Percentiles rank a stretch among this genome's conserved stretches.
Evolutionary conservation across 1,140 invertebrate genomes (phyloP).

Genomic region (Sycophaga agraensis): DNA sequence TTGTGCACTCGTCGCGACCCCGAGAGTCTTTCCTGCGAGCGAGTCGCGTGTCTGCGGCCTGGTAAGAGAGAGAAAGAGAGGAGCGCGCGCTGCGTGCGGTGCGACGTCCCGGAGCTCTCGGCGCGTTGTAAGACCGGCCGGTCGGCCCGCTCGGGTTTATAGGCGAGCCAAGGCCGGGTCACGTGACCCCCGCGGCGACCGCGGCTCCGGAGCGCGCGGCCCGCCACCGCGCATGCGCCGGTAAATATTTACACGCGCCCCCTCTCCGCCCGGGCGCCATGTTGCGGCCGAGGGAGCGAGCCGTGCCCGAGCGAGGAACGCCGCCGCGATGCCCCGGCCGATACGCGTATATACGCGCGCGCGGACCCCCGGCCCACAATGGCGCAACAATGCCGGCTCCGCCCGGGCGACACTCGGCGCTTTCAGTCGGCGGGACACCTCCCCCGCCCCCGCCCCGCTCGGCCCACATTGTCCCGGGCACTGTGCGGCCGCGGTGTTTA

Average conservation of each 20-base stretch:
- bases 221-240: slow-evolving; percentile 44
- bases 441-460: background rate
- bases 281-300: background rate
- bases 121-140: slow-evolving; percentile 51
- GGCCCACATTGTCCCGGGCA: background rate
- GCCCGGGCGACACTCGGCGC: too few relatives aligned
- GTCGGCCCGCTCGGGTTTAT: slow-evolving; percentile 47
- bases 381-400: too few relatives aligned
- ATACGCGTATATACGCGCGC: too few relatives aligned
- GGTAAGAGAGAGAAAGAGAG: background rate
- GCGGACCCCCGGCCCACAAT: too few relatives aligned
- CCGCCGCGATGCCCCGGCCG: too few relatives aligned
- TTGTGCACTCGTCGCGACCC: too few relatives aligned
- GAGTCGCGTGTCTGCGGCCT: too few relatives aligned
- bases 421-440: background rate
- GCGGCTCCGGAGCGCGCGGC: background rate
- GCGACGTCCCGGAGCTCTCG: slow-evolving; percentile 25
- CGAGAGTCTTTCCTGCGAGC: too few relatives aligned
- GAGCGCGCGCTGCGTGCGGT: background rate
- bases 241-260: slow-evolving; percentile 54
- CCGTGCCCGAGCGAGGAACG: too few relatives aligned
- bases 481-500: background rate
- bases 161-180: slow-evolving; percentile 38
- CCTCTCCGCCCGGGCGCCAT: background rate
- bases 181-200: slow-evolving; percentile 41